Conservation (phyloP, 2,113 vertebrate species). For the Balaeniceps rex region DNA sequence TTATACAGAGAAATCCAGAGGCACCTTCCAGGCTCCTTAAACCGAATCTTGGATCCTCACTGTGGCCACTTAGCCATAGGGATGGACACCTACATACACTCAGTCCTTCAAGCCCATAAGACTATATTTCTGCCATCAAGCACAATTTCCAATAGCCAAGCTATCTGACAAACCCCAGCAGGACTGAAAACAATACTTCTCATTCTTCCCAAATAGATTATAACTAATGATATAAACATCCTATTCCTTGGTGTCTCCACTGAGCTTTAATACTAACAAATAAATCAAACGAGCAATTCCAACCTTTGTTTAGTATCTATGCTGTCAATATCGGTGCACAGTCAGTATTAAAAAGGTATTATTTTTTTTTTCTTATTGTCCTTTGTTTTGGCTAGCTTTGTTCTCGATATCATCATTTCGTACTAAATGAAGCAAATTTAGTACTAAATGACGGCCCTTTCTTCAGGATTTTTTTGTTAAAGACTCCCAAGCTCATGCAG, state of each 20-base stretch:
- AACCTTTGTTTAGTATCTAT: not conserved
- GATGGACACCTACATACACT: not conserved
- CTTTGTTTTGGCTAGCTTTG: conserved; percentile 1
- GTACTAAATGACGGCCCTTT: not conserved
- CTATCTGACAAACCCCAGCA: not conserved
- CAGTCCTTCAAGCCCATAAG: not conserved
- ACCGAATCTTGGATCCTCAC: rapidly evolving
- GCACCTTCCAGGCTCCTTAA: not conserved
- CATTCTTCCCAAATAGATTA: conserved; percentile 13
- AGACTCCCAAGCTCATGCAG: not conserved
- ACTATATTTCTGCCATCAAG: not conserved
- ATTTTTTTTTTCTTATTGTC: not conserved
- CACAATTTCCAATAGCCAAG: not conserved
- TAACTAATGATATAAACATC: not conserved
- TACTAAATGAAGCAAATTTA: not conserved
- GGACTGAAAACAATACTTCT: conserved; percentile 6
- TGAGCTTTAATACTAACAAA: not conserved
- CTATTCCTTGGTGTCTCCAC: not conserved
- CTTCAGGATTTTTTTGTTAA: not conserved
- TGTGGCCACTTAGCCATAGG: not conserved
- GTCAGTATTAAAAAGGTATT: not conserved
- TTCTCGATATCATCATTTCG: not conserved
- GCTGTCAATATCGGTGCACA: not conserved
- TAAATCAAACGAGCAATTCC: not conserved
- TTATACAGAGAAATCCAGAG: not conserved